A percentile compares a stretch with the other conserved stretches of the same genome.
These are phyloP conservation scores for Penaeus indicus DNA, from an alignment of 1,140 invertebrate species.

Conservation along the genomic window DNA sequence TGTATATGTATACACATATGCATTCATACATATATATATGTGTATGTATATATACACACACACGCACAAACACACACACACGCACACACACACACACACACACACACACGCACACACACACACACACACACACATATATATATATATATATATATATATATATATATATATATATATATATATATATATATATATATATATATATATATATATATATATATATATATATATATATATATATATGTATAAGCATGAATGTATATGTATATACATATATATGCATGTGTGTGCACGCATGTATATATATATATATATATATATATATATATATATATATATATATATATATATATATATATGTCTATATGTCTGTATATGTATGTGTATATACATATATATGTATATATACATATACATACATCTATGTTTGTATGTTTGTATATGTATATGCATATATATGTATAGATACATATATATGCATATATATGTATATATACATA, in stretches of 20 bases:
- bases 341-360: neutral
- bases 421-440: no score
- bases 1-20: no score
- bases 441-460: no score
- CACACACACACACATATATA: neutral
- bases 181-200: constrained; percentile 11
- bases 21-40: neutral
- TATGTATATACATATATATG: constrained; percentile 13
- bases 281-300: neutral
- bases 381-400: no score
- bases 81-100: neutral
- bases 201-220: neutral
- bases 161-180: neutral
- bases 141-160: constrained; percentile 11
- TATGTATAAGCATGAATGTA: neutral
- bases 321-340: constrained; percentile 16
- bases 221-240: constrained; percentile 31
- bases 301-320: constrained; percentile 8
- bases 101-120: neutral
- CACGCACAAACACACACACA: no score
- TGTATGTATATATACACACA: neutral
- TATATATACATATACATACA: no score
- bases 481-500: no score
- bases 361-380: neutral
- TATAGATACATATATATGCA: no score